Evolutionary conservation across 2,888 invertebrate genomes (phyloP).

Genomic region (Drosophila quasianomalipes): DNA sequence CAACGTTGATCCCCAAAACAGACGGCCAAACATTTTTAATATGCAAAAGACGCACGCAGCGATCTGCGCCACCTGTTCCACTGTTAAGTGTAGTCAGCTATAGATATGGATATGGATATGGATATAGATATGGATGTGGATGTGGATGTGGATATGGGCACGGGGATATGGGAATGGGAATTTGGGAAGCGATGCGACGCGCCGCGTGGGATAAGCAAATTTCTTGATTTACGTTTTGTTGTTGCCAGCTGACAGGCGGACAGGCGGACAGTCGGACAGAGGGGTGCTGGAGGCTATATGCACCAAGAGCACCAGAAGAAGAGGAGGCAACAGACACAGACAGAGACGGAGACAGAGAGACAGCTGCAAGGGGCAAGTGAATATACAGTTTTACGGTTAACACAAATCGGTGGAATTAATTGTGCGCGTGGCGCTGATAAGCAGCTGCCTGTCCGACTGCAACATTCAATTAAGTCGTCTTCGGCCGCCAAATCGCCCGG

Average conservation of each 20-base stretch:
- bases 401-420: constrained; percentile 78
- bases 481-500: constrained; percentile 22
- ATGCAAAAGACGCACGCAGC: constrained; percentile 69
- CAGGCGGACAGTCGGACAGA: constrained; percentile 5
- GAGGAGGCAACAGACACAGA: not conserved
- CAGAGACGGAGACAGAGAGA: not conserved
- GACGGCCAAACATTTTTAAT: constrained; percentile 53
- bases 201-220: constrained; percentile 77
- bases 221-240: constrained; percentile 76
- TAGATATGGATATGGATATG: not conserved
- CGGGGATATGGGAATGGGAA: constrained; percentile 11
- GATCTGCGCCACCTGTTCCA: constrained; percentile 64
- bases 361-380: constrained; percentile 16
- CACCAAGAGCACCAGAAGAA: not conserved
- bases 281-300: constrained; percentile 15
- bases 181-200: constrained; percentile 8
- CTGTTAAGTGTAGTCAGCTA: constrained; percentile 14
- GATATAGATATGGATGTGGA: not conserved
- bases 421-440: constrained; percentile 69
- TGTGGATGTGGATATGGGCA: not conserved
- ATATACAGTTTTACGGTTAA: constrained; percentile 72
- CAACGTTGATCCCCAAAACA: constrained; percentile 45
- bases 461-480: constrained; percentile 74
- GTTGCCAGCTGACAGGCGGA: constrained; percentile 59
- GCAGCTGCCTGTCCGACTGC: constrained; percentile 65